Conservation (phyloP, 2,888 invertebrate genomes). For the Acanthosepion esculentum region DNA sequence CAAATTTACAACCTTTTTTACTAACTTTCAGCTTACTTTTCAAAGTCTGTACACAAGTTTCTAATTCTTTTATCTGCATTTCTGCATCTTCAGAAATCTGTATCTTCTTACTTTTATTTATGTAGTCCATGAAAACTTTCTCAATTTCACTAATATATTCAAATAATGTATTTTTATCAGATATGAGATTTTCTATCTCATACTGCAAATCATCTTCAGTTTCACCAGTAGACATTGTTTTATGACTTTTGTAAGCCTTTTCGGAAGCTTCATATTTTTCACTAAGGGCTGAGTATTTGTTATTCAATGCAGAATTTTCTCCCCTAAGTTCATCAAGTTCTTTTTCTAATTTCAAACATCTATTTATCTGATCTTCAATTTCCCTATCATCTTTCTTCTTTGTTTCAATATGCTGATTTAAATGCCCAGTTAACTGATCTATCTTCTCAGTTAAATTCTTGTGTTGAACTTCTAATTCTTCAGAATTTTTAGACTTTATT, state of each 20-base stretch:
- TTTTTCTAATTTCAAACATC: background rate
- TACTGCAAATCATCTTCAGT: slow-evolving; percentile 49
- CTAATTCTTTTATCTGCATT: background rate
- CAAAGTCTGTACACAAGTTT: background rate
- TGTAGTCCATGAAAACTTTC: background rate
- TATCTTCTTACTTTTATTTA: background rate
- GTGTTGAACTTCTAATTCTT: background rate
- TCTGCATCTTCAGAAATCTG: background rate
- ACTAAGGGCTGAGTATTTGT: slow-evolving; percentile 53
- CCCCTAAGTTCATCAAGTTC: slow-evolving; percentile 54
- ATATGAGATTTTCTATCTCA: slow-evolving; percentile 50
- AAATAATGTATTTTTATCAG: slow-evolving; percentile 39
- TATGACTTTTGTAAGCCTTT: background rate
- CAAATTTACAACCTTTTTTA: background rate
- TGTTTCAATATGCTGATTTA: background rate
- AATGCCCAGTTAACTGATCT: background rate
- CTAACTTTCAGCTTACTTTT: background rate
- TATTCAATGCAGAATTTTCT: slow-evolving; percentile 55
- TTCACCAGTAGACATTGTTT: background rate
- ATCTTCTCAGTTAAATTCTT: background rate
- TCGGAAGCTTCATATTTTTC: slow-evolving; percentile 52
- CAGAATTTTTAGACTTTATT: background rate
- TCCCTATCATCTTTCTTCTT: background rate
- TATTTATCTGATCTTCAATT: background rate
- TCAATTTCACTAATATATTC: background rate